Conservation (phyloP, 2,888 invertebrate genomes). For the Lycaena phlaeas region DNA sequence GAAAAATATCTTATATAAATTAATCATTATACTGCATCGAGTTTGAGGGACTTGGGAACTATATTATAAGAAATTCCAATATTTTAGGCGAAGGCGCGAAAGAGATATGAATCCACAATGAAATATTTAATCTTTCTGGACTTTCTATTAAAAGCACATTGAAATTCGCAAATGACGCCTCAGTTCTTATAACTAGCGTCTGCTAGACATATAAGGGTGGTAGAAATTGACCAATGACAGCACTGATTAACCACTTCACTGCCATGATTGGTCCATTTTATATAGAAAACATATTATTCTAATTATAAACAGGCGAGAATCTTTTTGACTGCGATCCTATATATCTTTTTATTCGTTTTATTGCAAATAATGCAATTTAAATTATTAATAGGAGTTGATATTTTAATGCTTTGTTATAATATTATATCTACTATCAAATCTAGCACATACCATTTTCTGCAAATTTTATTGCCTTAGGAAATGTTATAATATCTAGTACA, state of each 20-base stretch:
- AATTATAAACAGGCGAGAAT: slow-evolving; percentile 23
- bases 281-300: slow-evolving; percentile 46
- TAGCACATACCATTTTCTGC: too few relatives aligned
- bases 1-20: slow-evolving; percentile 11
- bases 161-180: slow-evolving; percentile 52
- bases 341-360: too few relatives aligned
- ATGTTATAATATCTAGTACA: too few relatives aligned
- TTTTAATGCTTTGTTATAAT: too few relatives aligned
- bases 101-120: not conserved
- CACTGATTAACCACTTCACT: slow-evolving; percentile 59
- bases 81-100: not conserved
- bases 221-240: slow-evolving; percentile 69
- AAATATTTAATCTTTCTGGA: slow-evolving; percentile 10
- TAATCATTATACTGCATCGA: slow-evolving; percentile 13
- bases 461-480: too few relatives aligned
- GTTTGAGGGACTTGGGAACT: slow-evolving; percentile 9
- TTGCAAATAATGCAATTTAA: too few relatives aligned
- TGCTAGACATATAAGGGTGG: slow-evolving; percentile 65
- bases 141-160: slow-evolving; percentile 16
- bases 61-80: slow-evolving; percentile 9
- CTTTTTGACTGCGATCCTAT: slow-evolving; percentile 9
- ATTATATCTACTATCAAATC: too few relatives aligned
- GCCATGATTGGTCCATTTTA: slow-evolving; percentile 72
- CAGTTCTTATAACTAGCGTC: slow-evolving; percentile 59
- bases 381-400: too few relatives aligned